phyloP scores from a whole-genome alignment of 23 tunicate genomes.

The Halocynthia roretzi region DNA sequence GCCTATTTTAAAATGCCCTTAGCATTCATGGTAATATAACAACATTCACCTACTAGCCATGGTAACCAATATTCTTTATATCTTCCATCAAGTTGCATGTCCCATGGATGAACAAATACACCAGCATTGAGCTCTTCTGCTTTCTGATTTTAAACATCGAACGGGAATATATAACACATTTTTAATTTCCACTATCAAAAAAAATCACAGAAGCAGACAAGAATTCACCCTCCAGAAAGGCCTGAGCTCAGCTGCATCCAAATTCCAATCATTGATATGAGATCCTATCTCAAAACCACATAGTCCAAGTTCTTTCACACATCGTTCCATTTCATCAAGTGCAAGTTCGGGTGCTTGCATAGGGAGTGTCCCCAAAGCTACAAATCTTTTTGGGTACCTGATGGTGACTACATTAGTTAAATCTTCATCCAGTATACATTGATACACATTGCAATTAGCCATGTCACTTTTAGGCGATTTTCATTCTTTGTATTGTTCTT shows the following conservation, averaged over 20 bases:
- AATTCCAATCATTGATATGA: slow-evolving; percentile 87
- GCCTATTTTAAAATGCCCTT: too few species aligned
- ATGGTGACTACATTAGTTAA: background rate
- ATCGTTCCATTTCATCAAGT: slow-evolving; percentile 68
- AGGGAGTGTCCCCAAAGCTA: slow-evolving; percentile 84
- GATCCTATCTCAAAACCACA: slow-evolving; percentile 88
- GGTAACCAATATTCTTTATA: slow-evolving; percentile 82
- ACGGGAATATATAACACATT: too few species aligned
- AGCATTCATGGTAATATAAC: too few species aligned
- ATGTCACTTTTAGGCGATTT: background rate
- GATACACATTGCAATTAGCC: background rate
- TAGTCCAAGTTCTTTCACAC: slow-evolving; percentile 60
- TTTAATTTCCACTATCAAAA: background rate
- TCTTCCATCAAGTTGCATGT: slow-evolving; percentile 82
- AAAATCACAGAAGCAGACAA: too few species aligned
- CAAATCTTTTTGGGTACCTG: slow-evolving; percentile 82
- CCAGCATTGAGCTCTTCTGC: slow-evolving; percentile 61
- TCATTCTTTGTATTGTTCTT: background rate
- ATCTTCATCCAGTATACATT: background rate
- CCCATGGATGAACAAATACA: slow-evolving; percentile 98
- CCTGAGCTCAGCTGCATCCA: slow-evolving; percentile 53
- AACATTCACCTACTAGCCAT: slow-evolving; percentile 60
- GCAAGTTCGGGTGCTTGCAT: slow-evolving; percentile 83
- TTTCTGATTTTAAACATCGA: slow-evolving; percentile 5
- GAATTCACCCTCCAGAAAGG: slow-evolving; percentile 58